phyloP scores from a whole-genome alignment of 2,888 invertebrate genomes.

The Drosophila monieri region DNA sequence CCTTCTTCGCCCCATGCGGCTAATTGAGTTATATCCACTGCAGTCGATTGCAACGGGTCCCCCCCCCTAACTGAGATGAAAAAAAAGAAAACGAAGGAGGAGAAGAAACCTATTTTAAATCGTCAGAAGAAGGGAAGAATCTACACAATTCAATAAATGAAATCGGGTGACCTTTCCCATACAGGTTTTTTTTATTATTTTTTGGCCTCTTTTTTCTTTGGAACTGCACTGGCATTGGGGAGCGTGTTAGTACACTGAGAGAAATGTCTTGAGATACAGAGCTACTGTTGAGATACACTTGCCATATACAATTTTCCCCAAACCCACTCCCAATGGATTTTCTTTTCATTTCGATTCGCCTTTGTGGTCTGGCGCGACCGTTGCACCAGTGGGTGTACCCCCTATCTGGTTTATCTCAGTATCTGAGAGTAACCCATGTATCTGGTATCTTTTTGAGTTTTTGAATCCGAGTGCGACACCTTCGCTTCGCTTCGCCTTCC shows the following conservation, averaged over 20 bases:
- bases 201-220: conserved; percentile 9
- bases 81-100: background rate
- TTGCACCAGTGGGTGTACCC: conserved; percentile 1
- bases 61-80: background rate
- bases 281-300: background rate
- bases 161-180: conserved; percentile 46
- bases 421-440: background rate
- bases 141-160: conserved; percentile 70
- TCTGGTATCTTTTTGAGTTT: conserved; percentile 1
- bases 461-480: conserved; percentile 34
- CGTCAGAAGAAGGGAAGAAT: conserved; percentile 19
- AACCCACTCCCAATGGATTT: conserved; percentile 15
- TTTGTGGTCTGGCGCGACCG: conserved; percentile 11
- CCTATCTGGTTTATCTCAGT: too few species aligned
- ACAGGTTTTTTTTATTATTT: conserved; percentile 50
- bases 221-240: conserved; percentile 26
- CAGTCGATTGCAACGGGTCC: conserved; percentile 24
- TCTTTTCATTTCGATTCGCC: conserved; percentile 23
- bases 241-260: conserved; percentile 68
- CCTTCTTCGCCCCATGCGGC: conserved; percentile 50
- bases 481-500: conserved; percentile 33
- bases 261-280: too few species aligned
- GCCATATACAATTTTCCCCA: conserved; percentile 15
- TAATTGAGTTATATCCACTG: conserved; percentile 70
- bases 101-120: conserved; percentile 41